These are phyloP conservation scores for Austrolebias charrua DNA, from an alignment of 2,797 vertebrate species.

Conservation along the genomic window DNA sequence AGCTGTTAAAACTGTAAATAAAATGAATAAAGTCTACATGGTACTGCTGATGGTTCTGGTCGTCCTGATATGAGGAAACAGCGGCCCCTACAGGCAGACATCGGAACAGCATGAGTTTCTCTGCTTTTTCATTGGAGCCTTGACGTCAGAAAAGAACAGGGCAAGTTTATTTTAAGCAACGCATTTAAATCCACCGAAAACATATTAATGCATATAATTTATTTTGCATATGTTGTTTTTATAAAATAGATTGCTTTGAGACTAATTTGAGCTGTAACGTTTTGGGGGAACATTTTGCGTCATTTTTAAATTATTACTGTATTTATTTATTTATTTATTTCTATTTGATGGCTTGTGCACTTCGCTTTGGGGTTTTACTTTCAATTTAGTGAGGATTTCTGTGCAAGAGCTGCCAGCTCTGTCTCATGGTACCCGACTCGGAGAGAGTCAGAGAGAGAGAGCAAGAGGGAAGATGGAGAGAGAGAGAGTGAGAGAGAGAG, in stretches of 20 bases:
- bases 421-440: constrained; percentile 51
- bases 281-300: neutral
- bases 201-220: neutral
- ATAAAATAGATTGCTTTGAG: neutral
- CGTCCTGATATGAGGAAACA: constrained; percentile 77
- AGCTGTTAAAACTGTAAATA: constrained; percentile 20
- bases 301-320: neutral
- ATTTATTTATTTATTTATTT: too few relatives aligned
- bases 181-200: neutral
- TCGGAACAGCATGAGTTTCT: constrained; percentile 22
- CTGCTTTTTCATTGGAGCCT: constrained; percentile 22
- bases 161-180: neutral
- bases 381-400: constrained; percentile 52
- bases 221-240: too few relatives aligned
- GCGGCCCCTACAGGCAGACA: constrained; percentile 77
- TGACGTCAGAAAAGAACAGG: constrained; percentile 3
- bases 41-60: constrained; percentile 10
- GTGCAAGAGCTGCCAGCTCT: constrained; percentile 48
- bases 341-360: neutral
- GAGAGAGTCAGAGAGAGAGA: constrained; percentile 18
- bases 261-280: neutral
- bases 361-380: constrained; percentile 32
- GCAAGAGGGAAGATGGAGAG: constrained; percentile 21
- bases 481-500: constrained; percentile 39
- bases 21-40: constrained; percentile 41